These are phyloP conservation scores for Papilio aristodemus DNA, from an alignment of 1,140 invertebrate species.

Conservation along the genomic window DNA sequence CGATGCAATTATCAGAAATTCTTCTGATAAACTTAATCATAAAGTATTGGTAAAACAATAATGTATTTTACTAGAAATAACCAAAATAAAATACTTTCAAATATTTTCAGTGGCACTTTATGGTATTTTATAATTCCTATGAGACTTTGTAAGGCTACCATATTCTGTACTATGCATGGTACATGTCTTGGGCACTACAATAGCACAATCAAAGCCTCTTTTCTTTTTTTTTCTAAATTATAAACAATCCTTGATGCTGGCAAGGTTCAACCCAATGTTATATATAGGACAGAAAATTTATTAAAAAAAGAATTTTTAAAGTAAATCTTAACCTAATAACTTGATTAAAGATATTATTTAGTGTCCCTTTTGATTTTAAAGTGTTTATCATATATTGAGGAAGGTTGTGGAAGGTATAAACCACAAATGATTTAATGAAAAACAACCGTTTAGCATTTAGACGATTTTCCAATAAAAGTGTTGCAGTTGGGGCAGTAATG, in stretches of 20 bases:
- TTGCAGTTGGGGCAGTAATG: conserved; percentile 75
- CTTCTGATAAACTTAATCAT: background rate
- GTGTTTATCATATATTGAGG: conserved; percentile 12
- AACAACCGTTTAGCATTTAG: conserved; percentile 56
- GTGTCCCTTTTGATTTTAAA: conserved; percentile 3
- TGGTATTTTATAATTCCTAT: background rate
- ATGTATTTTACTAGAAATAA: background rate
- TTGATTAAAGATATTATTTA: background rate
- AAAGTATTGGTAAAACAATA: background rate
- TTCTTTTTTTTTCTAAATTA: background rate
- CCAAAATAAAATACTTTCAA: conserved; percentile 4
- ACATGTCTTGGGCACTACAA: background rate
- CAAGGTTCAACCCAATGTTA: background rate
- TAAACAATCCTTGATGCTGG: background rate
- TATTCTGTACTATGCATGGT: background rate
- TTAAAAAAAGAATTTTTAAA: background rate
- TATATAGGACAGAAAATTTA: background rate
- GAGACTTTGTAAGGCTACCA: background rate
- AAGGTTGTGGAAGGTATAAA: background rate
- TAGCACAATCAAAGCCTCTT: too few relatives aligned
- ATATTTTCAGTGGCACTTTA: background rate
- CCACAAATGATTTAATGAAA: conserved; percentile 19
- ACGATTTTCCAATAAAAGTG: conserved; percentile 71
- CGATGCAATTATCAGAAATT: background rate
- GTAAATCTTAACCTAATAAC: background rate